phyloP scores from a whole-genome alignment of 2,888 invertebrate species.

The Acrobasis suavella region DNA sequence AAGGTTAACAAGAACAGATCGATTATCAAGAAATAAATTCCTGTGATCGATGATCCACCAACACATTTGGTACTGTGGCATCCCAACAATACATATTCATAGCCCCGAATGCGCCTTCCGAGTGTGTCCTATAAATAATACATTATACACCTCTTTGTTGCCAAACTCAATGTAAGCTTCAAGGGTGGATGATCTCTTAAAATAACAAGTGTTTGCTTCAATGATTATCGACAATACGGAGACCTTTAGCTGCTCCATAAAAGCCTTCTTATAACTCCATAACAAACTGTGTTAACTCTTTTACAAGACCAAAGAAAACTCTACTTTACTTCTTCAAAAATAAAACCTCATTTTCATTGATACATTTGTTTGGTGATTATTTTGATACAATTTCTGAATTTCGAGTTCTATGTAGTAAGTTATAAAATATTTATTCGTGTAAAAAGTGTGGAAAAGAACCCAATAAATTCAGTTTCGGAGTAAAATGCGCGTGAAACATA shows the following conservation, averaged over 20 bases:
- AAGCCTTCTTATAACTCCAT: slow-evolving; percentile 59
- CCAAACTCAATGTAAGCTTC: slow-evolving; percentile 69
- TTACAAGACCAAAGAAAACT: slow-evolving; percentile 21
- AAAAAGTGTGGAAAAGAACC: slow-evolving; percentile 26
- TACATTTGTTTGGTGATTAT: neutral
- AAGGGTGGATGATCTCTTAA: slow-evolving; percentile 82
- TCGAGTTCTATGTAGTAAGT: slow-evolving; percentile 18
- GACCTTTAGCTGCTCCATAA: slow-evolving; percentile 79
- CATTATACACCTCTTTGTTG: slow-evolving; percentile 77
- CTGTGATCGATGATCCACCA: slow-evolving; percentile 66
- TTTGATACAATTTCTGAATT: slow-evolving; percentile 25
- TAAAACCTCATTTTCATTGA: slow-evolving; percentile 31
- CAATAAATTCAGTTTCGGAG: slow-evolving; percentile 57
- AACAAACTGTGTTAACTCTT: slow-evolving; percentile 39
- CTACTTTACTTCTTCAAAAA: accelerated
- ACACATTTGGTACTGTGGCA: slow-evolving; percentile 58
- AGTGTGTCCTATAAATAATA: slow-evolving; percentile 81
- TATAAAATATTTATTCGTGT: slow-evolving; percentile 37
- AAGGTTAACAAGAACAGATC: slow-evolving; percentile 51
- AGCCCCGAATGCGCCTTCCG: slow-evolving; percentile 74
- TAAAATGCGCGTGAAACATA: slow-evolving; percentile 80
- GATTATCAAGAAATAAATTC: slow-evolving; percentile 63
- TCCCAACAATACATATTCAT: slow-evolving; percentile 54
- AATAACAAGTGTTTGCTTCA: slow-evolving; percentile 84
- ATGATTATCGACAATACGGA: slow-evolving; percentile 80